These are phyloP conservation scores for Crepidodera aurea DNA, from an alignment of 2,888 invertebrate genomes.

Conservation along the genomic window DNA sequence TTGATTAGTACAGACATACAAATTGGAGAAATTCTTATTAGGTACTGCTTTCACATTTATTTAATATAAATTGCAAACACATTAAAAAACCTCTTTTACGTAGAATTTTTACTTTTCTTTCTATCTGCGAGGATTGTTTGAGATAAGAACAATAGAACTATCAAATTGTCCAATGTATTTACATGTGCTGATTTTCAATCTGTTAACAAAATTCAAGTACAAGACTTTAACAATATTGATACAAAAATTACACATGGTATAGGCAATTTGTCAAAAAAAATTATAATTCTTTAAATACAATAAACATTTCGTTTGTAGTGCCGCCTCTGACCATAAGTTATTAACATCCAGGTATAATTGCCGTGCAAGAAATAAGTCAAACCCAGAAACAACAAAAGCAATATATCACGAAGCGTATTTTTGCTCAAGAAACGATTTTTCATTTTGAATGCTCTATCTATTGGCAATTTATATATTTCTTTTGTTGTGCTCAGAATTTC, in stretches of 20 bases:
- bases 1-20: too few relatives aligned
- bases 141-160: background rate
- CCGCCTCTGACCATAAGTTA: background rate
- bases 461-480: slow-evolving; percentile 60
- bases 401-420: slow-evolving; percentile 59
- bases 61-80: too few relatives aligned
- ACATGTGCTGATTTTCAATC: too few relatives aligned
- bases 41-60: too few relatives aligned
- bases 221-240: too few relatives aligned
- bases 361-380: slow-evolving; percentile 54
- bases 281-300: background rate
- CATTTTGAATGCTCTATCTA: slow-evolving; percentile 55
- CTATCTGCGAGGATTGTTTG: background rate
- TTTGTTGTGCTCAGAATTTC: slow-evolving; percentile 43
- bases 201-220: too few relatives aligned
- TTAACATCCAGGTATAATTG: slow-evolving; percentile 56
- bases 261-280: too few relatives aligned
- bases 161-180: background rate
- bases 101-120: too few relatives aligned
- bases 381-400: slow-evolving; percentile 53
- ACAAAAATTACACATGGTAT: too few relatives aligned
- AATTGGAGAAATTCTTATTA: too few relatives aligned
- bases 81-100: too few relatives aligned
- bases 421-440: slow-evolving; percentile 52
- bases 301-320: background rate